These are phyloP conservation scores for Antechinus stuartii DNA, from an alignment of 2,113 vertebrate species.

Conservation along the genomic window DNA sequence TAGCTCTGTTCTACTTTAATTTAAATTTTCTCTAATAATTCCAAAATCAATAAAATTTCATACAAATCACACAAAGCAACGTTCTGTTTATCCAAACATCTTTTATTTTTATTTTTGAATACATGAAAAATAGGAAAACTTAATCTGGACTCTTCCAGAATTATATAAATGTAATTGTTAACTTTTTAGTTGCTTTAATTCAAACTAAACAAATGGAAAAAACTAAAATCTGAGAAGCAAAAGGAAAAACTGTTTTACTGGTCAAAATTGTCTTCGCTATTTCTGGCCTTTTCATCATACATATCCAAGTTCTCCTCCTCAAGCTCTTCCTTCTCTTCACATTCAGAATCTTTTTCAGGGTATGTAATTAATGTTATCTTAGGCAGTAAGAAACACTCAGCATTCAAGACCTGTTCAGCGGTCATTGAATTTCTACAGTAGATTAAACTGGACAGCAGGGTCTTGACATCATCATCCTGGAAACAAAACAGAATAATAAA, in stretches of 20 bases:
- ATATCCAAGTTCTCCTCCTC: slow-evolving; percentile 50
- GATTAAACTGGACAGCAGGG: slow-evolving; percentile 82
- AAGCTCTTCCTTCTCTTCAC: slow-evolving; percentile 67
- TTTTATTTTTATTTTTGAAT: slow-evolving; percentile 68
- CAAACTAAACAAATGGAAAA: slow-evolving; percentile 62
- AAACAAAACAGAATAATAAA: slow-evolving; percentile 67
- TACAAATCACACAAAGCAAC: slow-evolving; percentile 38
- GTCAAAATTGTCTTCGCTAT: slow-evolving; percentile 39
- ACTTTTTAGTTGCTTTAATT: slow-evolving; percentile 41
- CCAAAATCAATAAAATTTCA: slow-evolving; percentile 46
- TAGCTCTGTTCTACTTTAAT: background rate
- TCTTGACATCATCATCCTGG: slow-evolving; percentile 82
- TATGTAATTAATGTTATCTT: slow-evolving; percentile 54
- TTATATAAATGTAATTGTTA: background rate
- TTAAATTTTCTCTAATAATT: slow-evolving; percentile 44
- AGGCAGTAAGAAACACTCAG: slow-evolving; percentile 78
- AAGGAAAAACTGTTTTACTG: slow-evolving; percentile 52
- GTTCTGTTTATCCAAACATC: slow-evolving; percentile 54
- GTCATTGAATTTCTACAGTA: slow-evolving; percentile 78
- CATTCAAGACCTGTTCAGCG: slow-evolving; percentile 82
- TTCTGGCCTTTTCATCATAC: slow-evolving; percentile 48
- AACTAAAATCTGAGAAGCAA: slow-evolving; percentile 44
- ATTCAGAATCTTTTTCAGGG: slow-evolving; percentile 66
- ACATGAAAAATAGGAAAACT: slow-evolving; percentile 54
- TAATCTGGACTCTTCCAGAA: slow-evolving; percentile 22